Base-by-base conservation (phyloP, 2,797 vertebrate genomes). In the Dryobates pubescens region DNA sequence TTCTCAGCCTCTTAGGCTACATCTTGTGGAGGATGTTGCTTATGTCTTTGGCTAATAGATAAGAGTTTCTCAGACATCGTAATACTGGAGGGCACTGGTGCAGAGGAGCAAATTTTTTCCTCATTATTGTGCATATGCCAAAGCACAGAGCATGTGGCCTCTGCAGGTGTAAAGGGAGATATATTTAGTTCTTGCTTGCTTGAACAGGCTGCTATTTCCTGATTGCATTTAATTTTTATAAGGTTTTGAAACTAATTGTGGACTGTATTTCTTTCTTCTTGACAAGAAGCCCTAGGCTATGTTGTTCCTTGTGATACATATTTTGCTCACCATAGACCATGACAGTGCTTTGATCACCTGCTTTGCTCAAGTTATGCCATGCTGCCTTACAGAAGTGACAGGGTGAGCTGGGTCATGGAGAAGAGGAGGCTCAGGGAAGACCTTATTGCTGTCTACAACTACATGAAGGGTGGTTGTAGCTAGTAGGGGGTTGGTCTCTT, bases 331-430 rank as follows among this genome's bases (percentile, higher is more conserved):
- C 11, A 7, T n/a, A 22, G 70, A 14, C 59, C 13, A 17, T 7
- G n/a, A 19, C 2, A 2, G 19, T 22, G 77, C 49, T 91, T 80
- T 47, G 62, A 30, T 23, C 1, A 1, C 58, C n/a, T 1, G 3
- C 65, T 70, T 56, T 7, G 0, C 65, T 72, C 18, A 0, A 0
- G 5, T 34, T 81, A 9, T 18, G n/a, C 49, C 0, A 0, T 0
- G 1, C 20, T 72, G 3, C 9, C 15, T 24, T 17, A 18, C 32
- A 9, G 30, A 53, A 22, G 5, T 0, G 0, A 7, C 34, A 19
- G n/a, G 43, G 36, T 57, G 62, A 63, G 1, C 54, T 1, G 1
- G 62, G 41, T 2, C 1, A 1, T 1, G 14, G 38, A 38, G 38
- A 38, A 38, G 38, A 38, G 38, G 38, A 38, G 12, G 38, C 38